These are phyloP conservation scores for Choloepus didactylus DNA, from an alignment of 2,797 vertebrate genomes.

Conservation along the genomic window DNA sequence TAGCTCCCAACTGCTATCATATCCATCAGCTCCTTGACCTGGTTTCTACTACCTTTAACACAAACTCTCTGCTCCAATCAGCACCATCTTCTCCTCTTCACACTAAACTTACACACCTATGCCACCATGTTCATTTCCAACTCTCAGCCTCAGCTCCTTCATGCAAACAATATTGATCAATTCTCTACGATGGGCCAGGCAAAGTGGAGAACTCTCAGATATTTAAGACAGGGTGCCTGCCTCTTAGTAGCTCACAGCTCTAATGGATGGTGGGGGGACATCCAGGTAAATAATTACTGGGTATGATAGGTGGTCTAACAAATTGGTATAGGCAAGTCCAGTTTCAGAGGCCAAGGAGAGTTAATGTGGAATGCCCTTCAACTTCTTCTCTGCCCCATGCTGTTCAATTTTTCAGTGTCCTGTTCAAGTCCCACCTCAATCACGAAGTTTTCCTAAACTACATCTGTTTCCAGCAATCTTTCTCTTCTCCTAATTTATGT, in stretches of 20 bases:
- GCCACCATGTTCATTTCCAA: background rate
- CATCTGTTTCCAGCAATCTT: background rate
- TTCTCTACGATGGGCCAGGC: background rate
- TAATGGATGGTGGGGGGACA: background rate
- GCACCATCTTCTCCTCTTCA: background rate
- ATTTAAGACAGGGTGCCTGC: background rate
- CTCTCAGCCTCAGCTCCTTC: background rate
- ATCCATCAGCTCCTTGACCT: background rate
- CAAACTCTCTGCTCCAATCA: background rate
- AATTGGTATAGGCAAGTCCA: background rate
- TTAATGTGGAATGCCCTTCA: background rate
- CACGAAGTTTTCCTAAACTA: background rate
- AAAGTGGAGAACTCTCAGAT: background rate
- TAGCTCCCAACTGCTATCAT: background rate
- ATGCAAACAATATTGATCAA: background rate
- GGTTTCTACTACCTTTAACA: background rate
- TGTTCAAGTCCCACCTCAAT: background rate
- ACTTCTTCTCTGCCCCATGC: background rate
- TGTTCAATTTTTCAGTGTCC: background rate
- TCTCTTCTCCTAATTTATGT: slow-evolving; percentile 6
- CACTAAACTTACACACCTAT: background rate
- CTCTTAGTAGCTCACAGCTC: background rate
- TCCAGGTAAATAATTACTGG: background rate
- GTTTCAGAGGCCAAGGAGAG: background rate
- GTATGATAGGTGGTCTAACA: background rate